Conservation (phyloP, 1,140 invertebrate species). For the Danaus melanippus region DNA sequence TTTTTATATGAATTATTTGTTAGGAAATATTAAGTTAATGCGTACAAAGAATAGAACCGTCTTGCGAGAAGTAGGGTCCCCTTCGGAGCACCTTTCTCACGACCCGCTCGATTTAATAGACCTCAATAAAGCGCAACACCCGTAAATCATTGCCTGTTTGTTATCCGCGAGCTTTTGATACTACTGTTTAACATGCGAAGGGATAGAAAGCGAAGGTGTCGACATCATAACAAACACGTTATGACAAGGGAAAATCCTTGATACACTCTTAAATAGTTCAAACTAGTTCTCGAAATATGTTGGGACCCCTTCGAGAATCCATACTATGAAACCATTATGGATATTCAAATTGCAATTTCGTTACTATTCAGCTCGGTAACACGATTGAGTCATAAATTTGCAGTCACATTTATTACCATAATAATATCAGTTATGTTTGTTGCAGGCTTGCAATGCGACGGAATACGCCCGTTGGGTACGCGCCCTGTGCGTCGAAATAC, state of each 20-base stretch:
- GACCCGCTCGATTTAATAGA: conserved; percentile 57
- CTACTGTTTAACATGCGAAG: conserved; percentile 59
- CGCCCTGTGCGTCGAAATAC: conserved; percentile 62
- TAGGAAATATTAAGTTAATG: no score
- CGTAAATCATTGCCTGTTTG: conserved; percentile 66
- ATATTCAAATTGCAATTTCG: conserved; percentile 23
- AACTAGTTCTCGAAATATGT: conserved; percentile 22
- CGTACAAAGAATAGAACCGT: conserved; percentile 23
- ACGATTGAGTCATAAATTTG: conserved; percentile 21
- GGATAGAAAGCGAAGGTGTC: conserved; percentile 68
- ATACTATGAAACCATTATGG: conserved; percentile 21
- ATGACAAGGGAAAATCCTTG: conserved; percentile 33
- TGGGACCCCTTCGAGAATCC: conserved; percentile 17
- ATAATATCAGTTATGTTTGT: conserved; percentile 35
- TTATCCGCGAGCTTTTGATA: conserved; percentile 53
- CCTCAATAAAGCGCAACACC: conserved; percentile 53
- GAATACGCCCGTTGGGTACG: conserved; percentile 64
- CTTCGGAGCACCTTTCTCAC: conserved; percentile 56
- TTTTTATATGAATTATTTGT: no score
- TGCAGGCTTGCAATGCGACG: conserved; percentile 65
- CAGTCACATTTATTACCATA: conserved; percentile 11
- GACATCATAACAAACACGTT: conserved; percentile 61
- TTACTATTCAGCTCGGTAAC: conserved; percentile 15
- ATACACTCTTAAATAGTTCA: conserved; percentile 22
- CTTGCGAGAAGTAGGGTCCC: conserved; percentile 48